Evolutionary conservation across 2,113 vertebrate species (phyloP).

Genomic region (Hyaena hyaena): DNA sequence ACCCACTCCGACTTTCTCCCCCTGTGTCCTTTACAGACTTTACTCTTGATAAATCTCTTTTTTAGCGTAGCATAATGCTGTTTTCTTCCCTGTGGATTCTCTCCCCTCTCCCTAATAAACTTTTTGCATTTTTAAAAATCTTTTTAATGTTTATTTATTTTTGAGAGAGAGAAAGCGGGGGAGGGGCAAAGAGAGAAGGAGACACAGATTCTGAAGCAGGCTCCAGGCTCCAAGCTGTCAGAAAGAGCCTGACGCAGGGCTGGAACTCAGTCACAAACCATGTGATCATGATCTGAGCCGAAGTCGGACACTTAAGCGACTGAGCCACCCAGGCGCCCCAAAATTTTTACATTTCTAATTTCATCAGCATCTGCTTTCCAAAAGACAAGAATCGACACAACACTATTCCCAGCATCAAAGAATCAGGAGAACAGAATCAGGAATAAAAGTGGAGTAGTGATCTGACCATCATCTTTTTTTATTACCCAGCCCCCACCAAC

Average conservation of each 20-base stretch:
- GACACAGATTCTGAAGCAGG: no score
- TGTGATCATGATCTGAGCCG: no score
- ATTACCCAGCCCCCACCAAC: not conserved
- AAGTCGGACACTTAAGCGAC: no score
- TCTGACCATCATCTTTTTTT: not conserved
- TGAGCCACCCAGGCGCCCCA: no score
- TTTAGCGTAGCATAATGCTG: not conserved
- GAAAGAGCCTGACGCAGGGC: no score
- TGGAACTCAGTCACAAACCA: fast-evolving
- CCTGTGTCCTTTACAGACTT: not conserved
- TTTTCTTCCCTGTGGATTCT: not conserved
- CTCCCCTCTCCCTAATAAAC: not conserved
- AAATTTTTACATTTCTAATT: not conserved
- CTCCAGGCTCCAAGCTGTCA: no score
- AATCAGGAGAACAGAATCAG: not conserved
- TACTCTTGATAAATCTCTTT: no score
- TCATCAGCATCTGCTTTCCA: not conserved
- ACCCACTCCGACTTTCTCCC: not conserved
- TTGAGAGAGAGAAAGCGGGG: no score
- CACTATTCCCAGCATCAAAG: not conserved
- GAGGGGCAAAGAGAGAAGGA: no score
- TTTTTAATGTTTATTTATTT: no score
- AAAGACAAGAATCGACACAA: not conserved
- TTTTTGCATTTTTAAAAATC: not conserved
- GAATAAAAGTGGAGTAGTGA: not conserved